phyloP scores from a whole-genome alignment of 2,888 invertebrate species.

The Spilarctia lutea region DNA sequence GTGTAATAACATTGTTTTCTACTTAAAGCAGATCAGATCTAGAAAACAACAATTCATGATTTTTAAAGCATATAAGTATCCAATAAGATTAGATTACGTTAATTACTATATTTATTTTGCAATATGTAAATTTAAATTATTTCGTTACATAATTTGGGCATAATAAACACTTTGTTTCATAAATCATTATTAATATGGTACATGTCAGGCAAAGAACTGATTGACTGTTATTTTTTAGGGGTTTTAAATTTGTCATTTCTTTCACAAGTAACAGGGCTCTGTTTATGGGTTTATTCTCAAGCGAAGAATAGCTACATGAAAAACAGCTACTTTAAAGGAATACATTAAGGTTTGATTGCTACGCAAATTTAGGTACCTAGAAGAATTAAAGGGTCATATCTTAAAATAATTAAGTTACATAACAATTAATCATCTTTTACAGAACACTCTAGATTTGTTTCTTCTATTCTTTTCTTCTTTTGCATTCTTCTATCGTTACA shows the following conservation, averaged over 20 bases:
- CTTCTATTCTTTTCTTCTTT: no score
- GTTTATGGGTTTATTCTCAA: background rate
- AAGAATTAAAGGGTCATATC: no score
- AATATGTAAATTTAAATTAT: no score
- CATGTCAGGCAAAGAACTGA: background rate
- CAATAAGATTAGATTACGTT: background rate
- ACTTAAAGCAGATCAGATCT: background rate
- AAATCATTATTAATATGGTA: background rate
- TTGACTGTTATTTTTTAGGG: background rate
- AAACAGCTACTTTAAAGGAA: background rate
- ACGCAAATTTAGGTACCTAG: no score
- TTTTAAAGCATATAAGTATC: background rate
- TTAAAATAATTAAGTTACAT: no score
- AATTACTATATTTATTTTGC: no score
- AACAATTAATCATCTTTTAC: no score
- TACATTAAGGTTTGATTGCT: background rate
- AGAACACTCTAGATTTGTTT: no score
- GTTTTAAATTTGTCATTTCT: background rate
- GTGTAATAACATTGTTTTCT: conserved; percentile 3
- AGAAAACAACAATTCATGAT: background rate
- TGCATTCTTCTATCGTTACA: no score
- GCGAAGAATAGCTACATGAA: background rate
- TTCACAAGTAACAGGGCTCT: background rate
- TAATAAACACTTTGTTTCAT: background rate
- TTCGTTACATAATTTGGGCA: background rate